Base-by-base conservation (phyloP, 2,888 invertebrate species). In the Heliconius cydno region DNA sequence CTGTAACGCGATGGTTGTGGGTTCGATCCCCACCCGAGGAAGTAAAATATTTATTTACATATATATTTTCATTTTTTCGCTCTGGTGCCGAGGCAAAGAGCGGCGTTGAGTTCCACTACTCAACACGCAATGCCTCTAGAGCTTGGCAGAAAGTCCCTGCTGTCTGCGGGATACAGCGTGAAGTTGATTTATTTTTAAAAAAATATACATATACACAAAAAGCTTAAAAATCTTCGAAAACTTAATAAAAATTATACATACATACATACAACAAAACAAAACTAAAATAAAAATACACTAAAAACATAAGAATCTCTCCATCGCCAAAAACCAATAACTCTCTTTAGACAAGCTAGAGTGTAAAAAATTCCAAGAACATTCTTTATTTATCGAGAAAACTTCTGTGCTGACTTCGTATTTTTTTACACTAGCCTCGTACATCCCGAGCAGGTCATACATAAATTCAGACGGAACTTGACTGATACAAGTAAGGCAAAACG, bases 381-480 rank as follows among this genome's bases (percentile, higher is more conserved):
- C 77, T 72, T 79, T 82, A 79, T 82, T 82, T 81, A 82, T 80
- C 66, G 77, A 67, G 28, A 80, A 76, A 80, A 81, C 60, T 79
- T 82, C 80, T 72, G 79, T 68, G 74, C 75, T 74, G 75, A 81
- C 66, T 68, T 78, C 41, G 75, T 79, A 73, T 83, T 84, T 83
- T 82, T 81, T 82, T 80, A 67, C 74, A 70, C 70, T 79, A 70
- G 63, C 78, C 75, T 77, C 82, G 78, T 80, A 82, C 80, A 83
- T 84, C 82, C 78, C 76, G 79, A 82, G 77, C 79, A 81, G 80
- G 81, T 80, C 82, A 83, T 83, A 83, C 84, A 85, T 85, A 85
- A 85, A 85, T 85, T 84, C 79, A 82, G 73, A 79, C 76, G 80
- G 30, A 83, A 67, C 82, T 83, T 83, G 82, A 84, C 81, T 82